A percentile compares a stretch with the other conserved stretches of the same genome.
Conservation (phyloP, 92 coral and sea anemone genomes). For the Muricea muricata region DNA sequence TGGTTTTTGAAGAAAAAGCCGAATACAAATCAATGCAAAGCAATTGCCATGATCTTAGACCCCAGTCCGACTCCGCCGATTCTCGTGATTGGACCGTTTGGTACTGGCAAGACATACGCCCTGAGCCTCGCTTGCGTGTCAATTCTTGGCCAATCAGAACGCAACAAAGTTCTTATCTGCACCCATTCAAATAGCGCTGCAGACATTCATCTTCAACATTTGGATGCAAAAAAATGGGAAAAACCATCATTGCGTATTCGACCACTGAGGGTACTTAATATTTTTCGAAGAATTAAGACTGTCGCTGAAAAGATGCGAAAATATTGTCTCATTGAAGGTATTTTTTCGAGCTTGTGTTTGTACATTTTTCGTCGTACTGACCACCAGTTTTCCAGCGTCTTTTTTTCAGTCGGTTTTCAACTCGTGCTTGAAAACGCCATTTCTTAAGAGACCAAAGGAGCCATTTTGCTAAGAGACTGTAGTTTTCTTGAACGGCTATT, state of each 20-base stretch:
- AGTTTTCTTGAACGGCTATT: no score
- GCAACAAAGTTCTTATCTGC: slow-evolving; percentile 82
- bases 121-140: slow-evolving; percentile 76
- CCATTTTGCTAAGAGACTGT: no score
- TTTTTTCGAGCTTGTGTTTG: no score
- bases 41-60: slow-evolving; percentile 44
- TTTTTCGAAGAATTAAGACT: slow-evolving; percentile 36
- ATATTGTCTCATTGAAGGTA: slow-evolving; percentile 69
- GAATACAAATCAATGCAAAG: slow-evolving; percentile 52
- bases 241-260: background rate
- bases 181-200: slow-evolving; percentile 97
- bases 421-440: no score
- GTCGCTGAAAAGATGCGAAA: slow-evolving; percentile 20
- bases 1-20: slow-evolving; percentile 53
- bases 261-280: slow-evolving; percentile 74
- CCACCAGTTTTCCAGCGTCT: no score
- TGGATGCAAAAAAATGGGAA: slow-evolving; percentile 59
- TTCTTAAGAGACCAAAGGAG: no score
- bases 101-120: slow-evolving; percentile 94
- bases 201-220: slow-evolving; percentile 83
- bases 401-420: no score
- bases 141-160: slow-evolving; percentile 59
- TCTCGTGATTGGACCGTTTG: slow-evolving; percentile 97
- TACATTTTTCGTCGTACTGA: no score
- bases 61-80: slow-evolving; percentile 74